Conservation (phyloP, 2,113 vertebrate species). For the Pontoporia blainvillei region DNA sequence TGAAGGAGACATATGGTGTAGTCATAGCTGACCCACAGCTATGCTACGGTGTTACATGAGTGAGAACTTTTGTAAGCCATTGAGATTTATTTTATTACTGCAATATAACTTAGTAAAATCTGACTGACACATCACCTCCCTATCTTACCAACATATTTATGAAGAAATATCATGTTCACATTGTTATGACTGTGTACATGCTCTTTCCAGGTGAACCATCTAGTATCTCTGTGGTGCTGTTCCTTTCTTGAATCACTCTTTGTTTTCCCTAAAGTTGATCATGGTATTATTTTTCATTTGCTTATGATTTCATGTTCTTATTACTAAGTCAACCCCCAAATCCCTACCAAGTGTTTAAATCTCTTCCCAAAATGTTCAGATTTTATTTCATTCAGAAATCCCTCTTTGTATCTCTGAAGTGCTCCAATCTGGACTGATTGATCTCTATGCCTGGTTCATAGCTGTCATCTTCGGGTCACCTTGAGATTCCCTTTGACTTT, state of each 20-base stretch:
- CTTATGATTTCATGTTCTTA: background rate
- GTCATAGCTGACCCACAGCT: background rate
- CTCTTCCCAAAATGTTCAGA: background rate
- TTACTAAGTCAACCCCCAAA: background rate
- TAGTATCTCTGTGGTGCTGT: background rate
- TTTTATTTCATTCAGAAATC: background rate
- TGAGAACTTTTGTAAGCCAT: background rate
- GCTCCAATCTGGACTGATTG: background rate
- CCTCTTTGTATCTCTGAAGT: background rate
- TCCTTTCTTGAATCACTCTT: background rate
- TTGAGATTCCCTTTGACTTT: background rate
- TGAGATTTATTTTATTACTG: slow-evolving; percentile 16
- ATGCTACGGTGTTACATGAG: background rate
- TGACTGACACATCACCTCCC: background rate
- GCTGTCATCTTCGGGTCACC: background rate
- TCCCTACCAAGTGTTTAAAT: background rate
- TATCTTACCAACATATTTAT: background rate
- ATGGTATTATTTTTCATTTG: background rate
- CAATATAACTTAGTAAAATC: background rate
- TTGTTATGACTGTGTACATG: background rate
- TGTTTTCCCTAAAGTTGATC: slow-evolving; percentile 20
- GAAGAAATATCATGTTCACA: background rate
- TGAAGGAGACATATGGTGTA: background rate
- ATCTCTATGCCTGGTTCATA: background rate
- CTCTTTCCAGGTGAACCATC: background rate